phyloP scores from a whole-genome alignment of 1,140 invertebrate genomes.

The Camponotus floridanus region DNA sequence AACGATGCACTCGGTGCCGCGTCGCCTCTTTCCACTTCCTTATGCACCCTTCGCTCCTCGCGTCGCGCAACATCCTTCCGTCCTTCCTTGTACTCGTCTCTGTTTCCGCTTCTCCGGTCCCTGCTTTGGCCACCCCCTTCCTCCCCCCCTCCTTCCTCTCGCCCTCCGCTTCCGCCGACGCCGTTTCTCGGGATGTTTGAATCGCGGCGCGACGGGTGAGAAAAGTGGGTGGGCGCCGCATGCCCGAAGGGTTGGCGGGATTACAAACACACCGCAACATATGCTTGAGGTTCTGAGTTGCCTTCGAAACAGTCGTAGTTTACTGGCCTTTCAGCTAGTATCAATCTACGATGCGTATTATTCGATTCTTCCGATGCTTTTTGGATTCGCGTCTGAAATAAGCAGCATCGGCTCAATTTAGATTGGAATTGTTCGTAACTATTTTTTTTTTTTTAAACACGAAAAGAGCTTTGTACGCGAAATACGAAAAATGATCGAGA shows the following conservation, averaged over 20 bases:
- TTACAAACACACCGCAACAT: conserved; percentile 69
- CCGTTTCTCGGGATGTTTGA: conserved; percentile 59
- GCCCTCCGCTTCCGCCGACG: too few species aligned
- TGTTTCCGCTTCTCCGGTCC: conserved; percentile 60
- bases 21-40: conserved; percentile 41
- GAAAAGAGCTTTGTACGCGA: background rate
- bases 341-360: conserved; percentile 14
- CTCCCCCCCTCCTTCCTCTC: too few species aligned
- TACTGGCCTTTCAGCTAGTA: conserved; percentile 44
- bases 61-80: conserved; percentile 17
- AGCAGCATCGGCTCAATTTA: background rate
- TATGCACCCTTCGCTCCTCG: background rate
- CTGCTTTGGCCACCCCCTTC: conserved; percentile 2
- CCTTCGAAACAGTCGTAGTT: conserved; percentile 50
- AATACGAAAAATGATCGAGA: background rate
- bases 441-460: background rate
- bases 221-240: conserved; percentile 23
- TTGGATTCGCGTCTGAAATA: background rate
- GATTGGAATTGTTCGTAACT: background rate
- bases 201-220: conserved; percentile 24
- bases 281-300: conserved; percentile 53
- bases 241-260: conserved; percentile 64
- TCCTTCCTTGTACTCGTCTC: conserved; percentile 50
- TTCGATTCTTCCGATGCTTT: background rate
- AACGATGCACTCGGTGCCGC: conserved; percentile 67